These are phyloP conservation scores for Etia nguti DNA, from an alignment of 2,113 vertebrate species.

Conservation along the genomic window DNA sequence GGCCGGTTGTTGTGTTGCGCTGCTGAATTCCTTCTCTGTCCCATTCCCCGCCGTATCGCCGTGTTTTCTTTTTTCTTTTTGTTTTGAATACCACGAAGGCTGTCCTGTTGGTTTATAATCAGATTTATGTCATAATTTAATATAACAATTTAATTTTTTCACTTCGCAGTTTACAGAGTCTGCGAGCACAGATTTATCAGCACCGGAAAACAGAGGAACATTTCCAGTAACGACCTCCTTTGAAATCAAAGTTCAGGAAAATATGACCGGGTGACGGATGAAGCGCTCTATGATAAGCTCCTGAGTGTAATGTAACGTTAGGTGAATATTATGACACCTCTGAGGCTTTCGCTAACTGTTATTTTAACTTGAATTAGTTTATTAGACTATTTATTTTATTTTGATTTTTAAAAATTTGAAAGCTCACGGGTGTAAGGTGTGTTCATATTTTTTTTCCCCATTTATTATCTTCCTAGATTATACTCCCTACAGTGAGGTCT, in stretches of 20 bases:
- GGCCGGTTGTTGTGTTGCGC: background rate
- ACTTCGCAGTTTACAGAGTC: background rate
- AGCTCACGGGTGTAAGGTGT: background rate
- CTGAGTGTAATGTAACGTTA: background rate
- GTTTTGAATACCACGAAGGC: background rate
- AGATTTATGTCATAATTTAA: background rate
- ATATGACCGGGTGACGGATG: background rate
- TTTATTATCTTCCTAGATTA: background rate
- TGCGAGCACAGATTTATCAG: background rate
- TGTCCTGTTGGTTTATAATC: background rate
- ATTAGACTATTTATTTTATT: background rate
- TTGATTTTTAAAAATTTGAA: background rate
- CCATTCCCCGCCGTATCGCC: background rate
- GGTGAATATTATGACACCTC: background rate
- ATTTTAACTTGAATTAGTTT: background rate
- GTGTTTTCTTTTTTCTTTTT: background rate
- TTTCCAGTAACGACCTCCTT: constrained; percentile 14
- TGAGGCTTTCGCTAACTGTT: background rate
- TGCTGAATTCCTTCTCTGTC: constrained; percentile 3
- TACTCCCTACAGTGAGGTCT: background rate
- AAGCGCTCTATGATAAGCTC: constrained; percentile 15
- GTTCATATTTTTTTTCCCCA: background rate
- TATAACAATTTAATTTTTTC: background rate
- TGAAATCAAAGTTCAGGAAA: constrained; percentile 16
- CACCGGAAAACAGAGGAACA: background rate